Conservation (phyloP, 2,888 invertebrate species). For the Macrophya alboannulata region DNA sequence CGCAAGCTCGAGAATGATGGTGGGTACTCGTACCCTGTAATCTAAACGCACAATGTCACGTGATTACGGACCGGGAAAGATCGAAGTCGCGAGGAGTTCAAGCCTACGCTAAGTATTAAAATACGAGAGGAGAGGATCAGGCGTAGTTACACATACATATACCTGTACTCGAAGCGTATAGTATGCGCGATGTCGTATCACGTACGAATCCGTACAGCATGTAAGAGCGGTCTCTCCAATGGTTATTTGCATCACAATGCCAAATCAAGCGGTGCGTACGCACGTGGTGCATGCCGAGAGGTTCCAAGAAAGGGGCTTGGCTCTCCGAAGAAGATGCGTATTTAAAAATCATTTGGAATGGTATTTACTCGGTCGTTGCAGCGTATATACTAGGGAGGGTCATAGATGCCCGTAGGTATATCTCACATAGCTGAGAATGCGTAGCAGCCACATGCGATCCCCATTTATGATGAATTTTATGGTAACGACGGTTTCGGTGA, state of each 20-base stretch:
- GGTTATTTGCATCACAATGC: slow-evolving; percentile 72
- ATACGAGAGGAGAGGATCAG: slow-evolving; percentile 29
- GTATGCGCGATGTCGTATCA: slow-evolving; percentile 26
- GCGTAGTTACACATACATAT: neutral
- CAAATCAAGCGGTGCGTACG: slow-evolving; percentile 65
- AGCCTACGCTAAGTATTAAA: slow-evolving; percentile 68
- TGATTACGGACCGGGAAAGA: slow-evolving; percentile 69
- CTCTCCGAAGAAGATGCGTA: slow-evolving; percentile 34
- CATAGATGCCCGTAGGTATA: slow-evolving; percentile 6
- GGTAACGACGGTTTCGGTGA: slow-evolving; percentile 38
- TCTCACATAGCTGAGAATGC: neutral
- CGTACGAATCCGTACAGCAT: slow-evolving; percentile 50
- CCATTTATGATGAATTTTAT: slow-evolving; percentile 53
- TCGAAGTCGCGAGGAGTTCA: slow-evolving; percentile 58
- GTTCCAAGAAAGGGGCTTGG: slow-evolving; percentile 59
- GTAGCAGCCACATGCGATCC: neutral
- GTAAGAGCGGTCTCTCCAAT: slow-evolving; percentile 3
- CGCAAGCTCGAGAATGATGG: slow-evolving; percentile 60
- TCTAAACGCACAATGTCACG: slow-evolving; percentile 74
- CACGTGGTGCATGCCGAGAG: slow-evolving; percentile 58
- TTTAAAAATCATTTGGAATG: slow-evolving; percentile 50
- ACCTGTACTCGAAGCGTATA: slow-evolving; percentile 29
- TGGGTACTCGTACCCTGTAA: slow-evolving; percentile 69
- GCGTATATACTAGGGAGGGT: neutral
- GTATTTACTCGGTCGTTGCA: slow-evolving; percentile 34